Evolutionary conservation across 2,797 vertebrate species (phyloP).

Genomic region (Morelia viridis): DNA sequence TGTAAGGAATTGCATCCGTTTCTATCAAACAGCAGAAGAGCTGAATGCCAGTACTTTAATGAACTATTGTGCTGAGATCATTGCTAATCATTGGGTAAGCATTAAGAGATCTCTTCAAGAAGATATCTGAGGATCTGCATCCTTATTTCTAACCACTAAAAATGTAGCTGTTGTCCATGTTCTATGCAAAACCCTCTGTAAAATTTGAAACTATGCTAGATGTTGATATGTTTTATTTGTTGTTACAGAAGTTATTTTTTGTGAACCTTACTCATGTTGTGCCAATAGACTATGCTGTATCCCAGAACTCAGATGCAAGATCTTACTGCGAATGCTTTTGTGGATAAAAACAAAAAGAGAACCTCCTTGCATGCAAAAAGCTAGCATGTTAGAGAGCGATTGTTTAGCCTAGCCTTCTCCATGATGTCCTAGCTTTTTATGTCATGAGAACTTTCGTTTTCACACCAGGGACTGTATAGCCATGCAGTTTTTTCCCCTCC

Average conservation of each 20-base stretch:
- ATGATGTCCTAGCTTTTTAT: neutral
- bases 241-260: neutral
- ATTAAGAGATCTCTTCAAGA: neutral
- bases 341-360: neutral
- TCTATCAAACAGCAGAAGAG: constrained; percentile 98
- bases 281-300: neutral
- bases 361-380: neutral
- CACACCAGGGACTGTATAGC: too few species aligned
- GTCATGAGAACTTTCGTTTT: neutral
- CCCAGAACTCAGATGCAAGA: neutral
- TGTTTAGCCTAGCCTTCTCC: neutral
- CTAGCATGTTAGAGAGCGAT: neutral
- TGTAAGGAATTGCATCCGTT: constrained; percentile 97
- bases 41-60: constrained; percentile 89
- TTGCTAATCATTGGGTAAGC: constrained; percentile 98
- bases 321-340: neutral
- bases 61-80: constrained; percentile 98
- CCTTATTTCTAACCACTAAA: neutral
- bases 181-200: neutral
- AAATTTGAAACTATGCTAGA: neutral
- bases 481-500: neutral
- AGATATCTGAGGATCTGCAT: neutral
- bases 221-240: neutral
- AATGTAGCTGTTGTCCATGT: neutral
- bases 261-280: neutral